Evolutionary conservation across 2,888 invertebrate species (phyloP), one percentile per base, ranked within the genome.

Genomic region (Taphrorychus bicolor): DNA sequence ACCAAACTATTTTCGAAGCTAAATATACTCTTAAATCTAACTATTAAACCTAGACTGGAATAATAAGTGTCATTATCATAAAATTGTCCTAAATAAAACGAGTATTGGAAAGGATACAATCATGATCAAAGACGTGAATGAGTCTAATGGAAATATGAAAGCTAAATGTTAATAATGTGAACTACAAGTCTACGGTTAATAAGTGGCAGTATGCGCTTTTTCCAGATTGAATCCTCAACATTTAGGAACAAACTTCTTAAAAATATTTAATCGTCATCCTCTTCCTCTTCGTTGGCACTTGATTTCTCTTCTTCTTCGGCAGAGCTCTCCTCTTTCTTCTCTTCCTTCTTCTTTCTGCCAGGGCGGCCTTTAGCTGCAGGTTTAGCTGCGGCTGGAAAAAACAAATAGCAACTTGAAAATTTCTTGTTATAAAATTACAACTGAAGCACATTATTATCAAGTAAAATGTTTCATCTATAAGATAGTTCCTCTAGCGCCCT

Each of bases 321-420:
- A 21, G 66, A 69, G 41, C 69, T 65, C 2, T 70, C 69, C 58
- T 69, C 69, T 58, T 71, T 69, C 40, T 71, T 71, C 23, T 69
- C 69, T 58, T 70, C 69, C 41, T 70, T 69, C 51, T 71, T 71
- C 49, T 62, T 32, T 59, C 71, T 67, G 5, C 71, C 71, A 24
- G 66, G 59, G 14, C 66, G 59, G 9, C 66, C 59, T 24, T 66
- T 71, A 17, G 66, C 63, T 16, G 62, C 32, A 19, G 66, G 53
- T 67, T 21, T 18, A 63, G 32, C 14, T 4, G 32, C 24, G 7
- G 14, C 19, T 32, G 22, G 2, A 32, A 24, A 24, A 32, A 24
- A 5, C 4, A 16, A 24, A 14, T 14, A 24, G 7, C 5, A 19
- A 23, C 23, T 54, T 54, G 2, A 18, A n/a, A 11, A 21, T 17